Conservation (phyloP, 2,888 invertebrate species). For the Trimorus sp. region DNA sequence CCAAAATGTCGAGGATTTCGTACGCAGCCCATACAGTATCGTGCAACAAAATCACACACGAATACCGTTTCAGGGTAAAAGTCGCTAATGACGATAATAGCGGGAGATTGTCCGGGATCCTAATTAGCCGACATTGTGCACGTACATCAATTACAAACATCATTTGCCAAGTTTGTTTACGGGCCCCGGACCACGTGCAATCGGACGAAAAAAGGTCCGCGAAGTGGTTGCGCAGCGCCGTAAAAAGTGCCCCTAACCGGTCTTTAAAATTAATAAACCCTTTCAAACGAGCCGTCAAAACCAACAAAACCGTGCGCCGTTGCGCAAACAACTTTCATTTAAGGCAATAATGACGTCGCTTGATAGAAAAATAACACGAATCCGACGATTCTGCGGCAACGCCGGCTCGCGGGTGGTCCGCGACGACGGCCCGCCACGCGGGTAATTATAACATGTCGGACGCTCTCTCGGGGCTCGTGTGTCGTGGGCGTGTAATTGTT, state of each 20-base stretch:
- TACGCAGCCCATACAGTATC: too few species aligned
- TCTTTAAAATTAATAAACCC: conserved; percentile 51
- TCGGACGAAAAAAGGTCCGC: too few species aligned
- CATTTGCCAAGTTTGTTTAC: too few species aligned
- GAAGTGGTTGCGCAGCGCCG: not conserved
- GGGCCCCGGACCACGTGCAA: too few species aligned
- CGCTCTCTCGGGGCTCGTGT: conserved; percentile 59
- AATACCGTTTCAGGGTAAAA: too few species aligned
- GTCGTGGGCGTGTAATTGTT: conserved; percentile 77
- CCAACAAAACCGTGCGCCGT: conserved; percentile 45
- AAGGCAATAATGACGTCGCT: conserved; percentile 56
- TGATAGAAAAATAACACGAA: conserved; percentile 56
- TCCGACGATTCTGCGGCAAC: conserved; percentile 43
- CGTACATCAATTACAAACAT: too few species aligned
- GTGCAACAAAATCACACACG: too few species aligned
- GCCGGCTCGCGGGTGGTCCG: conserved; percentile 70
- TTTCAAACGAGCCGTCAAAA: conserved; percentile 44
- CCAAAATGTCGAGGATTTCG: too few species aligned
- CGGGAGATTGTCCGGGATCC: too few species aligned
- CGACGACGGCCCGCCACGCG: conserved; percentile 65
- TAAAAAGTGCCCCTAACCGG: conserved; percentile 41
- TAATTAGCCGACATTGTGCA: too few species aligned
- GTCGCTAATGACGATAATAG: too few species aligned
- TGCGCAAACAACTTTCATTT: conserved; percentile 57
- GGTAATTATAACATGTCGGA: conserved; percentile 73